Evolutionary conservation across 2,113 vertebrate species (phyloP).

Genomic region (Mastomys natalensis): DNA sequence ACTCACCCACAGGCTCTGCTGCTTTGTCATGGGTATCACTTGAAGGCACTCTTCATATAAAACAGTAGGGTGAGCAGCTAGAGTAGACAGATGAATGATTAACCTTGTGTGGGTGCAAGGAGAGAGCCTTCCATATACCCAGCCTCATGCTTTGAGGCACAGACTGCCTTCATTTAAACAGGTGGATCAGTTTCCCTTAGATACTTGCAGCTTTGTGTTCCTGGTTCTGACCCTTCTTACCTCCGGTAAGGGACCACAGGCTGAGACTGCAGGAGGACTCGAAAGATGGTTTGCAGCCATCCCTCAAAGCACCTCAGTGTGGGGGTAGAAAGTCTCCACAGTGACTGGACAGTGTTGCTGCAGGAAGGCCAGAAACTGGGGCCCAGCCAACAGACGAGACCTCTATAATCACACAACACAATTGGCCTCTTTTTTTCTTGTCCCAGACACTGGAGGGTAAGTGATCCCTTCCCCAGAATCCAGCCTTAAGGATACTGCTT

Average conservation of each 20-base stretch:
- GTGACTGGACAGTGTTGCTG: constrained; percentile 72
- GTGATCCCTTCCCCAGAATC: background rate
- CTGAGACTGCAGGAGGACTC: constrained; percentile 84
- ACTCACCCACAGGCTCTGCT: background rate
- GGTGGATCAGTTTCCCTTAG: background rate
- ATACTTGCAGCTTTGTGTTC: background rate
- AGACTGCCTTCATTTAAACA: background rate
- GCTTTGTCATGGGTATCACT: background rate
- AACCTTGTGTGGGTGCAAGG: background rate
- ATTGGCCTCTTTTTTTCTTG: background rate
- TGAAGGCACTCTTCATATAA: background rate
- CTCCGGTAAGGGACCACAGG: constrained; percentile 87
- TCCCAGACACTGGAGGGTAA: background rate
- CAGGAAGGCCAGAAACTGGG: constrained; percentile 75
- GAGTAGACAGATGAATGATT: background rate
- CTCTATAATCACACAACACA: constrained; percentile 69
- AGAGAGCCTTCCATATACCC: background rate
- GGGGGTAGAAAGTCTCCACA: constrained; percentile 76
- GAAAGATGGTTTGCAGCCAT: constrained; percentile 82
- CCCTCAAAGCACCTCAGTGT: constrained; percentile 79
- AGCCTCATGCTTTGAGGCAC: background rate
- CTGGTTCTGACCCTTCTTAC: constrained; percentile 80
- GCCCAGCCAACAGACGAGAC: constrained; percentile 69
- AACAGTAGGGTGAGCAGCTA: background rate
- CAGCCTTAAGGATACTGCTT: background rate